Evolutionary conservation across 2,888 invertebrate species (phyloP).

Genomic region (Trilocha varians): DNA sequence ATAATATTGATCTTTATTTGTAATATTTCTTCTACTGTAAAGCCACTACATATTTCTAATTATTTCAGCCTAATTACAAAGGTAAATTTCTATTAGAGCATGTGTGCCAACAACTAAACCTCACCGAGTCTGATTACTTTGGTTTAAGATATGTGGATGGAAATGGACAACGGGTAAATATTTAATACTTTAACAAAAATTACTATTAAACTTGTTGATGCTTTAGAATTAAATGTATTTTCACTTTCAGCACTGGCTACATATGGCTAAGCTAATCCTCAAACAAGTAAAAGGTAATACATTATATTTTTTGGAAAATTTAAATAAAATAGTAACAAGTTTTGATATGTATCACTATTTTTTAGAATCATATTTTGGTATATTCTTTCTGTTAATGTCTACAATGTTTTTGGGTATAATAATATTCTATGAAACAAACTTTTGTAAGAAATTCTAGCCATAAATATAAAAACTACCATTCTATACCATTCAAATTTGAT

Average conservation of each 20-base stretch:
- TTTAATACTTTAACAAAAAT: neutral
- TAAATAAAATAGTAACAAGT: neutral
- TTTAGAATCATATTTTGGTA: too few species aligned
- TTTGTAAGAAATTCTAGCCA: neutral
- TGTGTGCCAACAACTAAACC: slow-evolving; percentile 91
- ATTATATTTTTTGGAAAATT: neutral
- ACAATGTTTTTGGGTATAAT: too few species aligned
- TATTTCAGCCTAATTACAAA: slow-evolving; percentile 87
- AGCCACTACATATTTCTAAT: neutral
- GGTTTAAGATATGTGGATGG: slow-evolving; percentile 93
- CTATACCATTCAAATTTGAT: slow-evolving; percentile 9
- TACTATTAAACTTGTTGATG: neutral
- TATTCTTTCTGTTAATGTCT: too few species aligned
- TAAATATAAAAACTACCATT: slow-evolving; percentile 1
- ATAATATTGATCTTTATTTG: neutral
- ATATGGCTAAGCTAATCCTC: slow-evolving; percentile 89
- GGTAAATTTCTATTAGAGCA: slow-evolving; percentile 92
- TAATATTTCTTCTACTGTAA: neutral
- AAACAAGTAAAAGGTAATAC: slow-evolving; percentile 89
- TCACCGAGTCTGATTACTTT: slow-evolving; percentile 95
- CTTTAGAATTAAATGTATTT: slow-evolving; percentile 9
- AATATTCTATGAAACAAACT: neutral
- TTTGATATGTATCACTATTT: too few species aligned
- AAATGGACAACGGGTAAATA: slow-evolving; percentile 87
- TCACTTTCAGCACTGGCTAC: slow-evolving; percentile 91